A percentile compares a stretch with the other conserved stretches of the same genome.
These are phyloP conservation scores for Myotis lucifugus DNA, from an alignment of 2,113 vertebrate genomes.

Conservation along the genomic window DNA sequence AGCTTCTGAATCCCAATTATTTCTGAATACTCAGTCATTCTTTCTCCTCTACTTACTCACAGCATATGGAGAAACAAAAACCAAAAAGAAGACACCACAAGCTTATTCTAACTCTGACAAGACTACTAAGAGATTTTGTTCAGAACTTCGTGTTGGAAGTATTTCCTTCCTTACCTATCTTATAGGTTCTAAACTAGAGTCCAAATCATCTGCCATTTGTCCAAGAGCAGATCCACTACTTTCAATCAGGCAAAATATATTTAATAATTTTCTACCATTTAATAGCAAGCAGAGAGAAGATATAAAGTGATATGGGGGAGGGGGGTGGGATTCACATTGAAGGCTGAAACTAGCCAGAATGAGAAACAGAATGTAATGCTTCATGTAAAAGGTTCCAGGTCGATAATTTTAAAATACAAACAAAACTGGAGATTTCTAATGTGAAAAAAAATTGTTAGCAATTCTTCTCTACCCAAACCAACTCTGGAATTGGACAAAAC, in stretches of 20 bases:
- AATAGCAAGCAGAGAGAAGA: background rate
- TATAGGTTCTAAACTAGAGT: background rate
- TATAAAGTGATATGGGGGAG: background rate
- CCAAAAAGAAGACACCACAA: background rate
- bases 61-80: background rate
- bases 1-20: background rate
- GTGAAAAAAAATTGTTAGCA: background rate
- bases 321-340: background rate
- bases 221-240: background rate
- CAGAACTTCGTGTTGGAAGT: background rate
- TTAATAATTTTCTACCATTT: background rate
- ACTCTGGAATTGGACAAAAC: background rate
- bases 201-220: background rate
- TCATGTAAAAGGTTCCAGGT: background rate
- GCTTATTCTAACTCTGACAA: background rate
- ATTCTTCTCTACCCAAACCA: background rate
- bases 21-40: background rate
- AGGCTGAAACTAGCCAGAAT: background rate
- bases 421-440: background rate
- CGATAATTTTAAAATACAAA: background rate
- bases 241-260: background rate
- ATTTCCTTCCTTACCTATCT: background rate
- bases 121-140: background rate
- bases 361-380: background rate
- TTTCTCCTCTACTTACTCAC: background rate